Evolutionary conservation across 2,113 vertebrate genomes (phyloP), one percentile per base, ranked within the genome.

Genomic region (Heliornis fulica): DNA sequence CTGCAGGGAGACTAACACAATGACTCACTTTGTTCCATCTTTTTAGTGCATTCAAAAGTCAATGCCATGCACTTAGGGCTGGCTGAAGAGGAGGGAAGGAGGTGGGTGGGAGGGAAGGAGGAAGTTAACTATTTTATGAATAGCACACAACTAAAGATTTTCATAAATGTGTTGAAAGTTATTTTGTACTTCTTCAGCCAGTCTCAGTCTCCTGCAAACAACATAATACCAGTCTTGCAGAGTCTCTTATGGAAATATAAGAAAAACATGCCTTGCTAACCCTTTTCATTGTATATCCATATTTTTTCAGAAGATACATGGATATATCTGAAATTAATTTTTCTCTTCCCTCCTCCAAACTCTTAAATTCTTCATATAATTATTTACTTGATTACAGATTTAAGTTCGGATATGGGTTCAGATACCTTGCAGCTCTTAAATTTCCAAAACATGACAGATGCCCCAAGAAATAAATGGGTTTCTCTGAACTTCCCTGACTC

Each of bases 11-110:
- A 69, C 60, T 50, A 70, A 41, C 7, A 63, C 64, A 88, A 88
- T 28, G 43, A 40, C 45, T 65, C 2, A 3, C 51, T 82, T 59
- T 46, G 78, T 89, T 91, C 82, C 64, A n/a, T 75, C 36, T 61
- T 31, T 71, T 53, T 17, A 76, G 71, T 19, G n/a, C 40, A 83
- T 60, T 79, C 82, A 53, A 56, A 82, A 93, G 53, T 51, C 70
- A 28, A 18, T 31, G 43, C 17, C 36, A 57, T 34, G 21, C 25
- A 54, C 16, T 12, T 28, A 76, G 69, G n/a, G 48, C 13, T 0
- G 0, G 14, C 4, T 5, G 8, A 8, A 10, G 13, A 48, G 28
- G 15, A 2, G 6, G 15, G 43, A 17, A 43, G 41, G 17, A 21
- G 7, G 23, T 13, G 22, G 48, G 23, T 3, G 13, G 23, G 48